A percentile compares a stretch with the other conserved stretches of the same genome.
phyloP scores from a whole-genome alignment of 2,888 invertebrate genomes.

The Lochmaea crataegi region DNA sequence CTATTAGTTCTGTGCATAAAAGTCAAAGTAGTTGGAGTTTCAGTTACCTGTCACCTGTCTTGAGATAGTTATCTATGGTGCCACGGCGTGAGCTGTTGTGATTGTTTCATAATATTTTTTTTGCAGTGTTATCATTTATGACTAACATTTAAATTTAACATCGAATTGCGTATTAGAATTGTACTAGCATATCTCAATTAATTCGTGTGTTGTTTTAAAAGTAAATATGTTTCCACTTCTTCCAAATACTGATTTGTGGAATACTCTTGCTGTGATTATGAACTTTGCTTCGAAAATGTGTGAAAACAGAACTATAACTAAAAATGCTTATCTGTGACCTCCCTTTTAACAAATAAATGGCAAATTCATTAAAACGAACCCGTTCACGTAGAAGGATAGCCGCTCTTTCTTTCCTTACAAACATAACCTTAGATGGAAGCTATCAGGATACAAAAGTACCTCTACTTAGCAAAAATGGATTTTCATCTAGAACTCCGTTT shows the following conservation, averaged over 20 bases:
- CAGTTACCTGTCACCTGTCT: too few relatives aligned
- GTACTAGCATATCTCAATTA: not conserved
- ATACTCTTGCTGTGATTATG: slow-evolving; percentile 10
- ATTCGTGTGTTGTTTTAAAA: not conserved
- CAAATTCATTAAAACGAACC: slow-evolving; percentile 68
- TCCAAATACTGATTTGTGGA: slow-evolving; percentile 13
- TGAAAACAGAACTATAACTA: slow-evolving; percentile 58
- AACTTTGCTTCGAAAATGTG: slow-evolving; percentile 46
- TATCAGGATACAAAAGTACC: slow-evolving; percentile 78
- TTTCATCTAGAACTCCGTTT: slow-evolving; percentile 54
- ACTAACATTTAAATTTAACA: not conserved
- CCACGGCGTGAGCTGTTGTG: not conserved
- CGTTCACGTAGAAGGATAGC: slow-evolving; percentile 88
- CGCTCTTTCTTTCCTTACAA: slow-evolving; percentile 93
- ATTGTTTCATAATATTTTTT: not conserved
- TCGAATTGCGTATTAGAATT: not conserved
- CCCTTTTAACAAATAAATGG: slow-evolving; percentile 61
- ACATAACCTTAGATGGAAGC: slow-evolving; percentile 94
- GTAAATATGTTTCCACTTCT: slow-evolving; percentile 19
- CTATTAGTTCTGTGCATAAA: too few relatives aligned
- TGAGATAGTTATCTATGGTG: not conserved
- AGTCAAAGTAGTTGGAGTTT: too few relatives aligned
- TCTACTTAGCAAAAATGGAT: slow-evolving; percentile 64
- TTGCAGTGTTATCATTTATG: not conserved
- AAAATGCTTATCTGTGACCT: slow-evolving; percentile 56